Conservation (phyloP, 2,113 vertebrate genomes). For the Thymallus thymallus region DNA sequence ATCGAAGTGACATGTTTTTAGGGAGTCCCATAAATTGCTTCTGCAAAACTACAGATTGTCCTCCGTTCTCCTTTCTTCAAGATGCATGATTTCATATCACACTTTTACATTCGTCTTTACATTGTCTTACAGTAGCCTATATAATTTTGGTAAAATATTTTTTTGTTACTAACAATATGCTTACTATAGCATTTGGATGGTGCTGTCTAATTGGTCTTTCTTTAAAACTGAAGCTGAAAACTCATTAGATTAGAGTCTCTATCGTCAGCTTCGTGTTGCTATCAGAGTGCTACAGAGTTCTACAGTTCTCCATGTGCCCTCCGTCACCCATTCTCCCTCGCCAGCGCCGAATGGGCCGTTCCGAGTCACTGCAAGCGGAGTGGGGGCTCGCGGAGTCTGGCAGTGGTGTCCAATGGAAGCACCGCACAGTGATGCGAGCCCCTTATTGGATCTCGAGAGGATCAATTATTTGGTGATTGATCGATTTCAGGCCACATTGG, state of each 20-base stretch:
- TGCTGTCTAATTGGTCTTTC: background rate
- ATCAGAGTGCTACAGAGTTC: background rate
- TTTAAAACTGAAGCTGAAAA: background rate
- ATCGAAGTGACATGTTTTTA: no score
- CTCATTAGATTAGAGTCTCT: background rate
- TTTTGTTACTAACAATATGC: background rate
- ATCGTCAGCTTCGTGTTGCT: background rate
- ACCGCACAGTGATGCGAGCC: slow-evolving; percentile 60
- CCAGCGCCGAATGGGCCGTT: slow-evolving; percentile 81
- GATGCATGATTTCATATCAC: no score
- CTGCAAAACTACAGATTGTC: no score
- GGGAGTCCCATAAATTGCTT: no score
- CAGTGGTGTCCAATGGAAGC: slow-evolving; percentile 78
- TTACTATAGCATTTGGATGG: background rate
- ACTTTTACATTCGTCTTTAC: no score
- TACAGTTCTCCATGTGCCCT: slow-evolving; percentile 29
- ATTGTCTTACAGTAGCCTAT: no score
- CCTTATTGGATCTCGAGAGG: slow-evolving; percentile 79
- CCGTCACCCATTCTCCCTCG: slow-evolving; percentile 69
- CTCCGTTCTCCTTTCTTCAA: no score
- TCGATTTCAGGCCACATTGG: slow-evolving; percentile 79
- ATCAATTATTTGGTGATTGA: slow-evolving; percentile 87
- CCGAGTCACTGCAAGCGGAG: slow-evolving; percentile 83
- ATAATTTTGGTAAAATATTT: no score
- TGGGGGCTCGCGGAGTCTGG: slow-evolving; percentile 70